Percentiles rank a stretch among this genome's conserved stretches.
Conservation (phyloP, 2,113 vertebrate species). For the Tringa solitaria region DNA sequence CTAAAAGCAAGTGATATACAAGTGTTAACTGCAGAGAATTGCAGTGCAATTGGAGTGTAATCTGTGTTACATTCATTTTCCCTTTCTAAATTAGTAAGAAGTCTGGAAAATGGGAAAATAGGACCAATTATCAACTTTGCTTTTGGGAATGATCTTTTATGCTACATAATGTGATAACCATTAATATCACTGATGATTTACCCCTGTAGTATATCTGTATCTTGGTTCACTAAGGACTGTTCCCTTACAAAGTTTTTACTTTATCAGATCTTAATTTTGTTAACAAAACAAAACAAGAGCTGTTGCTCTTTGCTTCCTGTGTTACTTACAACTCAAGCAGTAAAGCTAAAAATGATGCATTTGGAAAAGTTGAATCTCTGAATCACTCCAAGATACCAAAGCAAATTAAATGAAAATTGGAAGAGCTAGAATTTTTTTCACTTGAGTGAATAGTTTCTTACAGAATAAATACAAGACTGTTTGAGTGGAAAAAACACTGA, state of each 20-base stretch:
- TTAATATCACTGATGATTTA: neutral
- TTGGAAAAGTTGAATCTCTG: conserved; percentile 58
- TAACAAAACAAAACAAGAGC: neutral
- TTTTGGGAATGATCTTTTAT: neutral
- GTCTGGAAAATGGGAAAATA: neutral
- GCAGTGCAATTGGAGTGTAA: neutral
- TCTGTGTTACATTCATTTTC: neutral
- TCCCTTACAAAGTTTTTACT: neutral
- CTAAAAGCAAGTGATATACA: neutral
- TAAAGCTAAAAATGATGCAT: conserved; percentile 60
- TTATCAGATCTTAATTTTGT: conserved; percentile 16
- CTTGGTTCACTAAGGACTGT: neutral
- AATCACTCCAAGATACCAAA: conserved; percentile 57
- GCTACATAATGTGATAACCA: neutral
- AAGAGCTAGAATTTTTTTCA: conserved; percentile 64
- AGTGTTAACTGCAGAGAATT: neutral
- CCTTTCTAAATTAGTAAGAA: neutral
- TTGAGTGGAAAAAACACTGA: conserved; percentile 64
- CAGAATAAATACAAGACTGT: conserved; percentile 63
- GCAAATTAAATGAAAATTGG: conserved; percentile 72
- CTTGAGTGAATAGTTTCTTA: conserved; percentile 65
- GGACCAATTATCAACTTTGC: neutral
- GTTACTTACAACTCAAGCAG: conserved; percentile 53
- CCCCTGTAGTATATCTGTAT: neutral
- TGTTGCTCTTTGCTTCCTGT: neutral